Conservation (phyloP, 2,113 vertebrate species). For the Garra rufa region DNA sequence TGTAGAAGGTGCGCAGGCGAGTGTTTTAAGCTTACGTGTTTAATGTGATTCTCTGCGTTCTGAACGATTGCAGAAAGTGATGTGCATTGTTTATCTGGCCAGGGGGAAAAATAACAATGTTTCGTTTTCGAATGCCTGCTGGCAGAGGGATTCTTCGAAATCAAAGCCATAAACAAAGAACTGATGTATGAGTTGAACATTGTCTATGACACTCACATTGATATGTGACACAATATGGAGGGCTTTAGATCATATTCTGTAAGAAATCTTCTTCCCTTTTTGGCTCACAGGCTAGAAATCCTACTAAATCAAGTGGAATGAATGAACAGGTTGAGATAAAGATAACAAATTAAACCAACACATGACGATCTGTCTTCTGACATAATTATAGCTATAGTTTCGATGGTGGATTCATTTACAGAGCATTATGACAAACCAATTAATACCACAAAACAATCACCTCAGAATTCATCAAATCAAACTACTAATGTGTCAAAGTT, state of each 20-base stretch:
- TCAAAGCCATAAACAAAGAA: conserved; percentile 47
- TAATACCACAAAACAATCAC: not conserved
- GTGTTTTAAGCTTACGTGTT: conserved; percentile 51
- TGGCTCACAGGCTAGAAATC: not conserved
- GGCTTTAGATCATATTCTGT: conserved; percentile 32
- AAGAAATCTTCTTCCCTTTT: not conserved
- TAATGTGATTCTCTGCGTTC: conserved; percentile 59
- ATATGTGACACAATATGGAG: conserved; percentile 37
- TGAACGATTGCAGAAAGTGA: conserved; percentile 8
- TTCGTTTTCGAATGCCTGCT: conserved; percentile 14
- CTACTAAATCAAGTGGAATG: not conserved
- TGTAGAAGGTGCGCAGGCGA: conserved; percentile 43
- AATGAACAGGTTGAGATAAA: not conserved
- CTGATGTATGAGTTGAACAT: conserved; percentile 57
- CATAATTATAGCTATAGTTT: not conserved
- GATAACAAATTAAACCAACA: not conserved
- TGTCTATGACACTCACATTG: conserved; percentile 42
- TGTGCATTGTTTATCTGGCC: conserved; percentile 40
- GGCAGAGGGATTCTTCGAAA: conserved; percentile 30
- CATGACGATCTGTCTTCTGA: not conserved
- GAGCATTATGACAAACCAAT: not conserved
- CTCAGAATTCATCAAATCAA: not conserved
- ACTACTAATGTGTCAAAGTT: too few species aligned
- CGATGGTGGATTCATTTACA: not conserved
- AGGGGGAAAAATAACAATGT: not conserved